phyloP scores from a whole-genome alignment of 1,140 invertebrate species.

The Drosophila saltans region DNA sequence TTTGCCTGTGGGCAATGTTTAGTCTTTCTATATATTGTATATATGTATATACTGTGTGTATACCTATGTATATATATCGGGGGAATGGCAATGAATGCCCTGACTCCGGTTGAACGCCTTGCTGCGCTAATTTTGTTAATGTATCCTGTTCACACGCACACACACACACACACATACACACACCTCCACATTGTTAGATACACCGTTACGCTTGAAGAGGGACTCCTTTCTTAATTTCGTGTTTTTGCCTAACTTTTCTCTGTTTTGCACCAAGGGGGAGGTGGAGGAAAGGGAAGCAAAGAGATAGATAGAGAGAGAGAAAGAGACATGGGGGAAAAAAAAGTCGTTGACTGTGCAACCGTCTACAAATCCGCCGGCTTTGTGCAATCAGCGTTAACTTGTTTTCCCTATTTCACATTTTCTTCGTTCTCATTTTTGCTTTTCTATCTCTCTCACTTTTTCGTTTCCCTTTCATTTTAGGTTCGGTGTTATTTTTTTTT shows the following conservation, averaged over 20 bases:
- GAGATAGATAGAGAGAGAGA: neutral
- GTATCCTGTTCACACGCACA: conserved; percentile 67
- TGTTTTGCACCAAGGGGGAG: neutral
- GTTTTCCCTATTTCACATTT: conserved; percentile 77
- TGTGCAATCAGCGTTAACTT: conserved; percentile 81
- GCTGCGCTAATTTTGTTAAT: conserved; percentile 79
- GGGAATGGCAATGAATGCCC: conserved; percentile 32
- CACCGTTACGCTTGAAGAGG: conserved; percentile 16
- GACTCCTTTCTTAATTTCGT: conserved; percentile 70
- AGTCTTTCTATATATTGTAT: conserved; percentile 5
- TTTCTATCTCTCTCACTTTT: conserved; percentile 28
- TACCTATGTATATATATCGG: neutral
- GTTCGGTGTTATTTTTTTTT: neutral
- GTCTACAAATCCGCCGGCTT: conserved; percentile 75
- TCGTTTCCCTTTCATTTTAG: conserved; percentile 10
- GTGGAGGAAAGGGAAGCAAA: conserved; percentile 25
- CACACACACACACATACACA: conserved; percentile 16
- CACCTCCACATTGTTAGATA: conserved; percentile 11
- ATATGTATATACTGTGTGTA: neutral
- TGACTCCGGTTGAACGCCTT: conserved; percentile 55
- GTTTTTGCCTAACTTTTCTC: conserved; percentile 75
- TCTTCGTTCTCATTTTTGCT: conserved; percentile 39
- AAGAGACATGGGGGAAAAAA: neutral
- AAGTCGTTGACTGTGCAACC: conserved; percentile 65
- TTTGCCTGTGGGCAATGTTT: conserved; percentile 57